Conservation (phyloP, 2,113 vertebrate genomes). For the Mystacornis crossleyi region DNA sequence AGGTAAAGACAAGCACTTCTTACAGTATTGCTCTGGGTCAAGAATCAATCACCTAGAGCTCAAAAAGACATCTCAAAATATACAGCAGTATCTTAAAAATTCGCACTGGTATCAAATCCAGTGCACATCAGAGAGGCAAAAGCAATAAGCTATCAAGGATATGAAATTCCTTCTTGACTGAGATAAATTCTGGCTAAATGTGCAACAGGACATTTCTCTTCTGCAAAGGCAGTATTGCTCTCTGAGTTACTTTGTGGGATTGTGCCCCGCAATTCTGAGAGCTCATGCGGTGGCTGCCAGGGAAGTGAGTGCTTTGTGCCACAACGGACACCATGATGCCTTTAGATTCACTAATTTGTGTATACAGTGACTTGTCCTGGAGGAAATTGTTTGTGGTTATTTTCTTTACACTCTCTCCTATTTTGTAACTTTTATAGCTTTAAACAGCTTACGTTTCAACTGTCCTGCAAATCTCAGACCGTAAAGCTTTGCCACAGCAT, state of each 20-base stretch:
- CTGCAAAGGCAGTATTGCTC: background rate
- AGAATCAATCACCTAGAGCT: background rate
- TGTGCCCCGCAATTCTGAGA: background rate
- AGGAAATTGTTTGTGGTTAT: background rate
- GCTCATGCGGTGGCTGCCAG: background rate
- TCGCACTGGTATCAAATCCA: background rate
- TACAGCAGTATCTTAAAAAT: background rate
- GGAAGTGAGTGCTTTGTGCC: background rate
- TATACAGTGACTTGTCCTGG: background rate
- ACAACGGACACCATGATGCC: background rate
- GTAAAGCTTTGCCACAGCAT: background rate
- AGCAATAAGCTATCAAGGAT: background rate
- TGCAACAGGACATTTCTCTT: background rate
- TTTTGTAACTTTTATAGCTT: background rate
- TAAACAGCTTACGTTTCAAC: background rate
- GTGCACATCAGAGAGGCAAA: background rate
- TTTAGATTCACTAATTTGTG: background rate
- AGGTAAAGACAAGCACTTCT: conserved; percentile 63
- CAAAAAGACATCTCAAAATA: background rate
- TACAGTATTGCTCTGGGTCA: background rate
- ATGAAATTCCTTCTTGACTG: background rate
- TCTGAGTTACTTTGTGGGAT: background rate
- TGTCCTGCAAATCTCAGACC: background rate
- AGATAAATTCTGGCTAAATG: background rate
- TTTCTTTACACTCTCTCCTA: background rate